Evolutionary conservation across 2,888 invertebrate species (phyloP), one percentile per base, ranked within the genome.

Genomic region (Linhomoeus sp.): DNA sequence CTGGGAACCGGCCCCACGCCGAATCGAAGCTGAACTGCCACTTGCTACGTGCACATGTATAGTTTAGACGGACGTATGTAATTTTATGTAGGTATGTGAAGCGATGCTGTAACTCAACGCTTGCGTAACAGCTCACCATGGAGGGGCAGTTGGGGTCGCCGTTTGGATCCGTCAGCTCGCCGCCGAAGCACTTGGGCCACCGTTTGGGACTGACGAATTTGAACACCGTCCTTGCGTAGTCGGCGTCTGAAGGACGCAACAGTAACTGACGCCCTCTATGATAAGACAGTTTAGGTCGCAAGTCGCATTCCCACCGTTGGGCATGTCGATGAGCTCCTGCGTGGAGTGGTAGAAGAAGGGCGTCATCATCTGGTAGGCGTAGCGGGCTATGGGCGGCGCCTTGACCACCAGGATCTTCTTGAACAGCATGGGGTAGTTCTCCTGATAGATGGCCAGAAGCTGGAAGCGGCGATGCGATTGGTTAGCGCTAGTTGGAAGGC

Each of bases 181-280:
- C 61, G 25, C 61, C 61, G 61, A 61, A 61, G 45, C 58, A 58
- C 50, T 58, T 53, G 33, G 62, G 62, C 61, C 61, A 61, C n/a
- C 52, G 55, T 35, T 45, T 26, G 9, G 19, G 38, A 19, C 19
- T 19, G 15, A 45, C 25, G n/a, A 25, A 20, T 20, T 45, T 7
- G 40, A 45, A 45, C 15, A 45, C n/a, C 3, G 7, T 17, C 5
- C 39, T 26, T 23, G 37, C n/a, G 38, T 39, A 38, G 24, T 25
- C 26, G 3, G 17, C 38, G 29, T 29, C 29, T 29, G 12, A 29
- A 29, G 29, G 29, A 5, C 29, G 12, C 29, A 29, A 29, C 7
- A 29, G 29, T 29, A n/a, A n/a, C n/a, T n/a, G n/a, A n/a, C n/a
- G n/a, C n/a, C n/a, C n/a, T n/a, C n/a, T n/a, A n/a, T n/a, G n/a